A percentile compares a stretch with the other conserved stretches of the same genome.
Evolutionary conservation across 2,797 vertebrate genomes (phyloP).

Genomic region (Smutsia temminckii): DNA sequence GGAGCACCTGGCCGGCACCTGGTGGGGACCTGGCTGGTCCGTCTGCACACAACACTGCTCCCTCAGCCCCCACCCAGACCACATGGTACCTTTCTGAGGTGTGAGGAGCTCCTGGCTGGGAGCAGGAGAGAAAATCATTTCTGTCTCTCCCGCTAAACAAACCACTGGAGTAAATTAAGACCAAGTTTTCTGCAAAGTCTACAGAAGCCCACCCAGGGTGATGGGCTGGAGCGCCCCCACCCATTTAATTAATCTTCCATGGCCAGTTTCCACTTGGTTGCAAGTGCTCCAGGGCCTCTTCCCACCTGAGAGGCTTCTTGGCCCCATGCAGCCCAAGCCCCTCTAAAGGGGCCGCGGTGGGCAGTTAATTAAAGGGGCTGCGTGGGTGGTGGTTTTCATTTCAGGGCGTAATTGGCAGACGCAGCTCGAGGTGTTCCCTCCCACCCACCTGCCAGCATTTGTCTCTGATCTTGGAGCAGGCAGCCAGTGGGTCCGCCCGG

Average conservation of each 20-base stretch:
- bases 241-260: slow-evolving; percentile 60
- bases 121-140: not conserved
- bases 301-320: slow-evolving; percentile 23
- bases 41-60: not conserved
- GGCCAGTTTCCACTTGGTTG: slow-evolving; percentile 38
- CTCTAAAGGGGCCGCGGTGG: not conserved
- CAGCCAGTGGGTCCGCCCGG: accelerated
- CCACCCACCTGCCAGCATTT: not conserved
- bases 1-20: not conserved
- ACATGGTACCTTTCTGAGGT: not conserved
- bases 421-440: not conserved
- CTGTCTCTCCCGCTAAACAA: slow-evolving; percentile 33
- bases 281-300: slow-evolving; percentile 54
- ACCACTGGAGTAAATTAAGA: slow-evolving; percentile 63
- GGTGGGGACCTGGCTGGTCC: not conserved
- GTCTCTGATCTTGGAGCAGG: not conserved
- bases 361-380: not conserved
- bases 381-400: not conserved
- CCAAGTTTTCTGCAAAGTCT: slow-evolving; percentile 2
- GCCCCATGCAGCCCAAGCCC: not conserved
- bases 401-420: too few relatives aligned
- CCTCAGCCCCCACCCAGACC: too few relatives aligned
- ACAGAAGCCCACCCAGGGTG: slow-evolving; percentile 48
- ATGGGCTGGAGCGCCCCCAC: slow-evolving; percentile 37
- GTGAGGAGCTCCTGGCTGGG: not conserved